phyloP scores from a whole-genome alignment of 53 echinoderm and acorn worm species.

The Holothuria scabra region DNA sequence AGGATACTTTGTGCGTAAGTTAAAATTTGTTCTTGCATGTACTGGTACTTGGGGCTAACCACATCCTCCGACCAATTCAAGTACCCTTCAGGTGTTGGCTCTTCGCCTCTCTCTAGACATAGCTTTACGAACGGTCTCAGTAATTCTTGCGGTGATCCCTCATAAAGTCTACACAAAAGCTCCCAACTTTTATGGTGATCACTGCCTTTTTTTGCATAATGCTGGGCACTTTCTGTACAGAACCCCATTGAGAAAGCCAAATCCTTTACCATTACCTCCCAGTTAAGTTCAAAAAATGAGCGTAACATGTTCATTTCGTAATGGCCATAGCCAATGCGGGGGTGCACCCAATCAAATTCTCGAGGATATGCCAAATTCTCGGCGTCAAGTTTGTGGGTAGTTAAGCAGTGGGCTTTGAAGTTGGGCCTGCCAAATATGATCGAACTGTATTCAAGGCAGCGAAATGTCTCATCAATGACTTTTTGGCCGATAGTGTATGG shows the following conservation, averaged over 20 bases:
- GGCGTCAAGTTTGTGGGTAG: not conserved
- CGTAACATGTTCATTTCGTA: slow-evolving; percentile 64
- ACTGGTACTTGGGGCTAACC: too few species aligned
- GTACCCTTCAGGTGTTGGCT: too few species aligned
- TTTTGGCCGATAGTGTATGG: slow-evolving; percentile 49
- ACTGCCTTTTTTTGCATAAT: not conserved
- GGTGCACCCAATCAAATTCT: slow-evolving; percentile 66
- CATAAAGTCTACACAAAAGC: too few species aligned
- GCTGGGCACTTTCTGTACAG: not conserved
- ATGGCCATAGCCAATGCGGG: slow-evolving; percentile 40
- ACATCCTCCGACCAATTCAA: too few species aligned
- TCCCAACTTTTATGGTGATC: too few species aligned
- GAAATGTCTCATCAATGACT: slow-evolving; percentile 41
- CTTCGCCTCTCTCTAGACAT: too few species aligned
- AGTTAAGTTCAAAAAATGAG: not conserved
- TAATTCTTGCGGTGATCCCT: too few species aligned
- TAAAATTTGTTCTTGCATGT: too few species aligned
- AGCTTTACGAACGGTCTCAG: too few species aligned
- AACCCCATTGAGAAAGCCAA: not conserved
- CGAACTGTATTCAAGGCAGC: slow-evolving; percentile 20
- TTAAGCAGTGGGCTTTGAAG: slow-evolving; percentile 16
- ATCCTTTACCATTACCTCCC: not conserved
- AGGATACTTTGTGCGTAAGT: too few species aligned
- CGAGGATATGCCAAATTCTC: not conserved
- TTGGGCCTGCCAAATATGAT: not conserved